Percentiles rank a stretch among this genome's conserved stretches.
These are phyloP conservation scores for Mus spretus DNA, from an alignment of 2,797 vertebrate species.

Conservation along the genomic window DNA sequence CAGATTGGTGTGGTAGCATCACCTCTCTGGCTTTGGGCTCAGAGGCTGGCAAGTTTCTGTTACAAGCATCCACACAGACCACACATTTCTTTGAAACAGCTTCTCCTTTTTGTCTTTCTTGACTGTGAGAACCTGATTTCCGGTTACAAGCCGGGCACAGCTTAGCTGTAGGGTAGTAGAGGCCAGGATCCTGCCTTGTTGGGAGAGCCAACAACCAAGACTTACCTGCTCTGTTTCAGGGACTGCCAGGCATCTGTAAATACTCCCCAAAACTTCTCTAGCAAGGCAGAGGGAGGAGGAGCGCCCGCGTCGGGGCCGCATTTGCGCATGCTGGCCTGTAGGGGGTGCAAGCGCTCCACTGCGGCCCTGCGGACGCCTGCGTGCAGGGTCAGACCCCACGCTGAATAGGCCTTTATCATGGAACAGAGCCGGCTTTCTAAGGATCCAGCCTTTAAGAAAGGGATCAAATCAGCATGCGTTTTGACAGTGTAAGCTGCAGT, in stretches of 20 bases:
- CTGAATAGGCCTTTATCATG: slow-evolving; percentile 61
- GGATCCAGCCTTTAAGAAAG: slow-evolving; percentile 51
- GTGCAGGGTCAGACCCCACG: slow-evolving; percentile 48
- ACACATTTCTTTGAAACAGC: not conserved
- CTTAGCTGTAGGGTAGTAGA: not conserved
- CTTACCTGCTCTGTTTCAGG: not conserved
- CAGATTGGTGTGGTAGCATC: fast-evolving
- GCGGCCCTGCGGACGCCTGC: not conserved
- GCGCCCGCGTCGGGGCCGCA: not conserved
- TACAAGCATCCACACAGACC: not conserved
- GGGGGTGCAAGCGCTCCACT: slow-evolving; percentile 89
- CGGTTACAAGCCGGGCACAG: not conserved
- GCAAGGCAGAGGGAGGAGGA: too few relatives aligned
- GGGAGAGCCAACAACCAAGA: not conserved
- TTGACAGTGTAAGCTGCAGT: slow-evolving; percentile 68
- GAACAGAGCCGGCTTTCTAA: slow-evolving; percentile 43
- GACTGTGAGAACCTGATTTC: not conserved
- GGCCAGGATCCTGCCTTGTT: not conserved
- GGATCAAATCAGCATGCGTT: slow-evolving; percentile 60
- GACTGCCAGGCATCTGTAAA: not conserved
- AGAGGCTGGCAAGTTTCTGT: not conserved
- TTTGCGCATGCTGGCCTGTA: slow-evolving; percentile 79
- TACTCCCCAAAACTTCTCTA: not conserved
- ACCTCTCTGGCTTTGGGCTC: not conserved
- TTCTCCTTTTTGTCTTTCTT: not conserved